These are phyloP conservation scores for Leptinotarsa haldemani DNA, from an alignment of 2,888 invertebrate genomes.

Conservation along the genomic window DNA sequence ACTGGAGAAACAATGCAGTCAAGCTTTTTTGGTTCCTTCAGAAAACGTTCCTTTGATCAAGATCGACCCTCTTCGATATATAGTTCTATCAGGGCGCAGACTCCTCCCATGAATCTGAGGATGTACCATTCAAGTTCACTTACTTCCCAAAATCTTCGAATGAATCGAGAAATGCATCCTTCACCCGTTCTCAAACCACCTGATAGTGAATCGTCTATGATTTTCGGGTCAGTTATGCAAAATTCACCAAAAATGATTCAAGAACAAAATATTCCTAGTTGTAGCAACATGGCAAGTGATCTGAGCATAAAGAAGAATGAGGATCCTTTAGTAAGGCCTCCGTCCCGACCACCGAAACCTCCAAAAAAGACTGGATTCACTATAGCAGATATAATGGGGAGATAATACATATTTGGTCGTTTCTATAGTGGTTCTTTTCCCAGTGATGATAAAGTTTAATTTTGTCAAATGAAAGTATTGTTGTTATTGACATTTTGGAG, in stretches of 20 bases:
- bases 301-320: conserved; percentile 64
- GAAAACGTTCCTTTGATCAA: conserved; percentile 71
- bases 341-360: conserved; percentile 69
- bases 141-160: conserved; percentile 44
- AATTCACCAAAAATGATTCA: conserved; percentile 41
- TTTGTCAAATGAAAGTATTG: no score
- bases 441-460: no score
- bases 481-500: no score
- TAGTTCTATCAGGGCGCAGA: conserved; percentile 59
- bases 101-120: conserved; percentile 60
- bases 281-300: conserved; percentile 61
- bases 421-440: background rate
- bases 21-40: conserved; percentile 69
- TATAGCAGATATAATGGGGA: conserved; percentile 91
- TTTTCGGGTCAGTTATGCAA: conserved; percentile 39
- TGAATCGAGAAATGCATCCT: conserved; percentile 50
- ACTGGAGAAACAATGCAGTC: conserved; percentile 67
- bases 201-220: conserved; percentile 44
- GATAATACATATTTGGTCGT: conserved; percentile 65
- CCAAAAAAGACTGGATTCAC: conserved; percentile 84
- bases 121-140: conserved; percentile 51
- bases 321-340: conserved; percentile 45
- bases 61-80: conserved; percentile 60
- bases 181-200: conserved; percentile 63
- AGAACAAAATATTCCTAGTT: conserved; percentile 42